Conservation (phyloP, 2,797 vertebrate genomes). For the Gallinago solitaria region DNA sequence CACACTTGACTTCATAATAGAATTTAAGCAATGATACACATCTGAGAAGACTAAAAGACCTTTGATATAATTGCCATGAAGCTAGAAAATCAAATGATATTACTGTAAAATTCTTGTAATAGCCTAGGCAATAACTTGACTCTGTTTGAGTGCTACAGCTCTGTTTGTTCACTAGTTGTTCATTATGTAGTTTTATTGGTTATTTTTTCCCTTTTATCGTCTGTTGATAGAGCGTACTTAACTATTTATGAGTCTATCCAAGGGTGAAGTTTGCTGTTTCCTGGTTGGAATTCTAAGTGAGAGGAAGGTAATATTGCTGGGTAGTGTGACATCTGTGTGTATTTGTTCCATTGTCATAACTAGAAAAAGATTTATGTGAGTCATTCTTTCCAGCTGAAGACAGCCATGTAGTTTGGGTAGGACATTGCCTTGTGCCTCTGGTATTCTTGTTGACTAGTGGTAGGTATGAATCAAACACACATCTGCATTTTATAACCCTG, state of each 20-base stretch:
- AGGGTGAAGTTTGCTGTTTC: slow-evolving; percentile 60
- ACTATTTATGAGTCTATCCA: slow-evolving; percentile 67
- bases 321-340: not conserved
- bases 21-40: slow-evolving; percentile 3
- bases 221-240: slow-evolving; percentile 64
- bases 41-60: slow-evolving; percentile 9
- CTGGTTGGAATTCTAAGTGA: slow-evolving; percentile 53
- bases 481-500: not conserved
- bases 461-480: not conserved
- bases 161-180: slow-evolving; percentile 73
- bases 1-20: slow-evolving; percentile 7
- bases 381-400: not conserved
- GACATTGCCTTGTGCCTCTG: not conserved
- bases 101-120: slow-evolving; percentile 59
- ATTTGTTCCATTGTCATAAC: not conserved
- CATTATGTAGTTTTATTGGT: slow-evolving; percentile 74
- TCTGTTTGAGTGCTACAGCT: not conserved
- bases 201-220: slow-evolving; percentile 65
- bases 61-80: slow-evolving; percentile 47
- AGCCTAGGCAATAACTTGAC: slow-evolving; percentile 56
- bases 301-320: not conserved
- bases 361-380: not conserved
- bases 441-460: not conserved
- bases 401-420: not conserved
- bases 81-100: slow-evolving; percentile 63